These are phyloP conservation scores for Drosophila leontia DNA, from an alignment of 1,140 invertebrate genomes.

Conservation along the genomic window DNA sequence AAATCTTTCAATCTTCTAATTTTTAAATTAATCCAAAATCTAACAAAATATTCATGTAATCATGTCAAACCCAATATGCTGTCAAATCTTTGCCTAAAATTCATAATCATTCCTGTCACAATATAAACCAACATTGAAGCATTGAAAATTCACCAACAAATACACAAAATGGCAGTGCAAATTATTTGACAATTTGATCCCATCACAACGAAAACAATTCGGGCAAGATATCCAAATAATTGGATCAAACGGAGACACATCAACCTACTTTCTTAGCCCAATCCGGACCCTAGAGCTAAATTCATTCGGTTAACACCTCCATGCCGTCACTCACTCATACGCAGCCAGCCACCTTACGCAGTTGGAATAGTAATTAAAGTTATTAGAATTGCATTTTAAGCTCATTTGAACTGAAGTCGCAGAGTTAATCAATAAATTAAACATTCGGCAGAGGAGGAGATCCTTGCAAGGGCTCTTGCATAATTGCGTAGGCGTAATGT, in stretches of 20 bases:
- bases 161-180: not conserved
- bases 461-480: constrained; percentile 36
- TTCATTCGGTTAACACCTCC: constrained; percentile 49
- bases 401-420: constrained; percentile 8
- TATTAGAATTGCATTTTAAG: constrained; percentile 52
- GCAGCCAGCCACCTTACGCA: constrained; percentile 4
- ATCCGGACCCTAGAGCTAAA: constrained; percentile 20
- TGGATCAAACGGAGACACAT: constrained; percentile 23
- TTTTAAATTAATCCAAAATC: not conserved
- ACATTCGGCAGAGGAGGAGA: constrained; percentile 14
- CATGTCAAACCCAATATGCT: not conserved
- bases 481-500: constrained; percentile 73
- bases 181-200: constrained; percentile 32
- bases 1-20: too few relatives aligned
- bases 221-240: constrained; percentile 10
- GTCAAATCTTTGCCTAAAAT: not conserved
- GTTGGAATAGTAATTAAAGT: constrained; percentile 44
- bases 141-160: constrained; percentile 5
- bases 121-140: not conserved
- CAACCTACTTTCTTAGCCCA: constrained; percentile 1
- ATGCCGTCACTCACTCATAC: not conserved
- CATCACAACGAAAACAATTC: constrained; percentile 2
- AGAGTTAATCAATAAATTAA: constrained; percentile 60
- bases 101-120: not conserved
- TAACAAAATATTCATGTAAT: not conserved